A percentile compares a stretch with the other conserved stretches of the same genome.
These are phyloP conservation scores for Chaetops frenatus DNA, from an alignment of 2,113 vertebrate genomes.

Conservation along the genomic window DNA sequence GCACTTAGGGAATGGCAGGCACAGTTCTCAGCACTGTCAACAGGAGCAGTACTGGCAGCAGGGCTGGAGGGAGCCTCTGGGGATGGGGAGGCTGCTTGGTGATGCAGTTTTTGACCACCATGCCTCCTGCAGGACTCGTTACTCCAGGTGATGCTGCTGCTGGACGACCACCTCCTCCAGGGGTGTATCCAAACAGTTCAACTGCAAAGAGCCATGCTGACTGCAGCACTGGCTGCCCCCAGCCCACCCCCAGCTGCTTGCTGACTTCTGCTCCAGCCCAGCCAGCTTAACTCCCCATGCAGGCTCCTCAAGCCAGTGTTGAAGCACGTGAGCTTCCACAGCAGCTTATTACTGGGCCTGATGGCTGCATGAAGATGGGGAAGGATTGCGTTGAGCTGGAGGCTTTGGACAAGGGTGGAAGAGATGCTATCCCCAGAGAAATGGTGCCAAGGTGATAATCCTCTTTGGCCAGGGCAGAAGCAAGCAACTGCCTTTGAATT, in stretches of 20 bases:
- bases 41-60: background rate
- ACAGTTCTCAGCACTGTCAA: background rate
- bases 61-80: background rate
- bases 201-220: rapidly evolving
- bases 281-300: background rate
- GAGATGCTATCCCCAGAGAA: background rate
- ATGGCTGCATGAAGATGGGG: background rate
- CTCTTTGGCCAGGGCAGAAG: background rate
- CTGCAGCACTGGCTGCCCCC: background rate
- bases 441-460: background rate
- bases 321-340: rapidly evolving
- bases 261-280: background rate
- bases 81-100: background rate
- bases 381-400: background rate
- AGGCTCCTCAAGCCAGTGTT: background rate
- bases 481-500: background rate
- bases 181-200: rapidly evolving
- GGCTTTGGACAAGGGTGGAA: background rate
- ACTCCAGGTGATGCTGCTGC: background rate
- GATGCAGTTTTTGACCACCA: background rate
- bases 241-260: background rate
- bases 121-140: background rate
- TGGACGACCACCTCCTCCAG: rapidly evolving
- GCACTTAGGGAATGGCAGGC: conserved; percentile 9
- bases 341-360: background rate